Evolutionary conservation across 23 tunicate species (phyloP), one percentile per base, ranked within the genome.

Genomic region (Trididemnum nubilum): DNA sequence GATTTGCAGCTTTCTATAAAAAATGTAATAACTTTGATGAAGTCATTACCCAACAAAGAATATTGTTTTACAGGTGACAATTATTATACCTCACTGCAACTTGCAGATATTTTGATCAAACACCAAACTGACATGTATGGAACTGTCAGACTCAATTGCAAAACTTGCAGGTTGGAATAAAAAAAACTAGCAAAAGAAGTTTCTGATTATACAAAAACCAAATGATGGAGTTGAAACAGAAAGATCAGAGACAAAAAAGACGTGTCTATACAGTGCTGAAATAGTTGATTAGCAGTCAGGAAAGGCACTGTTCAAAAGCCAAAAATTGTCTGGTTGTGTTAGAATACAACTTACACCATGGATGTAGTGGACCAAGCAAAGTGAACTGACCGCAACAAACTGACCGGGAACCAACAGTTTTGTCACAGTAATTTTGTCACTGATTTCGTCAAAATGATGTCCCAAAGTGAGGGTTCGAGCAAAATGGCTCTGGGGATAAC

Each of bases 1-100:
- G 69, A 71, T 35, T 35, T 71, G 40, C 44, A 5, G 18, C 21
- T 35, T 71, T 71, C 76, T 33, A 35, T 67, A 9, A 32, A 75
- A 40, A 67, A 38, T 18, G 82, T 77, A 28, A 77, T 77, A 71
- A 77, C 69, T 52, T 28, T 77, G 69, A 77, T 77, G 82, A 77
- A 77, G 57, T 71, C 82, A 12, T 57, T 77, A 28, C 82, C 57
- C 24, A 77, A 77, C 37, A 36, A 77, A 57, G 82, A 71, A 7
- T 77, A 77, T 58, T 77, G 82, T 31, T 71, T 77, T 57, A 77
- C 69, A 36, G 69, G 26, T 12, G 82, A 77, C 35, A 58, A 77
- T 77, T 54, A 18, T 31, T 77, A 77, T 44, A 77, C 82, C 25
- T 77, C 82, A 25, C 82, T 37, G 21, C 69, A 77, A 57, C 82